Conservation (phyloP, 2,797 vertebrate species). For the Mycteria americana region DNA sequence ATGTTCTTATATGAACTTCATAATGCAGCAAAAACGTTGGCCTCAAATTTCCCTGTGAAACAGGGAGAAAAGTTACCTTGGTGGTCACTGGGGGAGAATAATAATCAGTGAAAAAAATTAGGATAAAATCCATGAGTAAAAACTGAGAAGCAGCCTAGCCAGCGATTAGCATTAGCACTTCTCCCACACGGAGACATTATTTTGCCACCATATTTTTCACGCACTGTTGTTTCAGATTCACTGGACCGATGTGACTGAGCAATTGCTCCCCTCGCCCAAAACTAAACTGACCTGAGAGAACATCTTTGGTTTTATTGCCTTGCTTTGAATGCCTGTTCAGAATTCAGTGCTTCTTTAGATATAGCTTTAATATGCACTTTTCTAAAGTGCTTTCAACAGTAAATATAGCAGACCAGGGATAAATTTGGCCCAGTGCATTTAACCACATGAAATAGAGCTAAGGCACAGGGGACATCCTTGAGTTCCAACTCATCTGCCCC, state of each 20-base stretch:
- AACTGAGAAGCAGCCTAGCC: neutral
- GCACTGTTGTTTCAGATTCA: neutral
- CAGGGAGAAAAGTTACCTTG: neutral
- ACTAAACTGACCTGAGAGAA: slow-evolving; percentile 57
- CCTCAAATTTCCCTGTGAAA: neutral
- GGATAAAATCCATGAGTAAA: neutral
- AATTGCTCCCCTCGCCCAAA: slow-evolving; percentile 17
- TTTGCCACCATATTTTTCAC: slow-evolving; percentile 6
- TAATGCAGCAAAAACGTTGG: neutral
- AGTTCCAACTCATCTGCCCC: slow-evolving; percentile 37
- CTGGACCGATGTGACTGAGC: neutral
- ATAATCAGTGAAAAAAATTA: neutral
- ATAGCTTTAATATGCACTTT: slow-evolving; percentile 18
- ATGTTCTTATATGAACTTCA: neutral
- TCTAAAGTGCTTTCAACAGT: slow-evolving; percentile 25
- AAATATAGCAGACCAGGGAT: slow-evolving; percentile 39
- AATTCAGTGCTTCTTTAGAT: slow-evolving; percentile 39
- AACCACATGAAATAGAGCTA: neutral
- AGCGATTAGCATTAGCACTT: neutral
- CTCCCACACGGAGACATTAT: neutral
- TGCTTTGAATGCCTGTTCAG: neutral
- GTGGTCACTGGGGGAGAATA: neutral
- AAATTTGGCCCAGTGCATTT: slow-evolving; percentile 31
- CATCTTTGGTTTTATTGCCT: slow-evolving; percentile 20
- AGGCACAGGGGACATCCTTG: neutral